Percentiles rank a stretch among this genome's conserved stretches.
Evolutionary conservation across 2,888 invertebrate genomes (phyloP).

Genomic region (Troides helena): DNA sequence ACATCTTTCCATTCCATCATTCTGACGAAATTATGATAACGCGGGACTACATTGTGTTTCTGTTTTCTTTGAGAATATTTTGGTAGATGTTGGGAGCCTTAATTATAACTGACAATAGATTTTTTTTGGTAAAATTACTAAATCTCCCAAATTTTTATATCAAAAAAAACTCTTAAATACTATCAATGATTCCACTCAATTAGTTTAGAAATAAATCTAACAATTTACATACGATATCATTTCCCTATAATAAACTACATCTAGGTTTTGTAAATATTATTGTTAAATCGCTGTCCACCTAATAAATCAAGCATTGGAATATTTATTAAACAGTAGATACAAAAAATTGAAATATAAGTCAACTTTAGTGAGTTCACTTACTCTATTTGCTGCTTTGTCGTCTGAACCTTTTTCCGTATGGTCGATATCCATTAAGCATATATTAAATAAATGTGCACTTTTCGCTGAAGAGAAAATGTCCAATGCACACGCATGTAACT

Average conservation of each 20-base stretch:
- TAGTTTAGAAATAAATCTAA: neutral
- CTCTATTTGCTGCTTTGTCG: slow-evolving; percentile 48
- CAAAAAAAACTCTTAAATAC: neutral
- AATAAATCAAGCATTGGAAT: neutral
- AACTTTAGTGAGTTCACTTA: slow-evolving; percentile 30
- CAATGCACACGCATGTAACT: slow-evolving; percentile 87
- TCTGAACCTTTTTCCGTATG: slow-evolving; percentile 40
- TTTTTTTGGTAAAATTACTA: too few species aligned
- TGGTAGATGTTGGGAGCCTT: neutral
- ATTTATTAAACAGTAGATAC: too few species aligned
- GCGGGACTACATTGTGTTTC: neutral
- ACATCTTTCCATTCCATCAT: too few species aligned
- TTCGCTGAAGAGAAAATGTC: slow-evolving; percentile 79
- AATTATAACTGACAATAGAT: too few species aligned
- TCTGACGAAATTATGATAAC: neutral
- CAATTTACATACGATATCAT: neutral
- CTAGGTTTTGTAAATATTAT: too few species aligned
- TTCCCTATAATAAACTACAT: neutral
- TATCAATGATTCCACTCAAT: neutral
- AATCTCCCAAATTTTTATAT: neutral
- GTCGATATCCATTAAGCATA: slow-evolving; percentile 82
- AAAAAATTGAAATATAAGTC: neutral
- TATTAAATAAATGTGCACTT: slow-evolving; percentile 80
- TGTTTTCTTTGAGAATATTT: neutral
- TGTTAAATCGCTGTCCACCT: neutral